These are phyloP conservation scores for Melanostigma gelatinosum DNA, from an alignment of 2,113 vertebrate genomes.

Conservation along the genomic window DNA sequence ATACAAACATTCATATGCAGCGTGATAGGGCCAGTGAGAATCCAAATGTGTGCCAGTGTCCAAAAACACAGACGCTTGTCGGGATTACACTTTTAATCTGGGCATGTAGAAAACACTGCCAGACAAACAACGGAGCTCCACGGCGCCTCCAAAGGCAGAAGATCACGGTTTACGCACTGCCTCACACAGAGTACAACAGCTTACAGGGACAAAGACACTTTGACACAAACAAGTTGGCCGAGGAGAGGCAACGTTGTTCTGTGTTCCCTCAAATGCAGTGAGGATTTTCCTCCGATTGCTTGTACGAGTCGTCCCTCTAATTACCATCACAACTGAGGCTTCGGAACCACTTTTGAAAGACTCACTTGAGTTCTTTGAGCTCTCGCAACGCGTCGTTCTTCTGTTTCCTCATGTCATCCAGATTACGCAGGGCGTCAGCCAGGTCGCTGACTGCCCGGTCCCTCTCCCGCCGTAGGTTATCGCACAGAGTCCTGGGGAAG, in stretches of 20 bases:
- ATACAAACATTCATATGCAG: slow-evolving; percentile 14
- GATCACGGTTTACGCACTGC: slow-evolving; percentile 43
- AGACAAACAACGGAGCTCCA: slow-evolving; percentile 49
- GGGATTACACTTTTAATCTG: slow-evolving; percentile 76
- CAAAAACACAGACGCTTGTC: slow-evolving; percentile 55
- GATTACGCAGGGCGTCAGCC: slow-evolving; percentile 93
- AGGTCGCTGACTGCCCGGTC: slow-evolving; percentile 95
- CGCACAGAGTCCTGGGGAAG: slow-evolving; percentile 89
- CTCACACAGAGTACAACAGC: slow-evolving; percentile 48
- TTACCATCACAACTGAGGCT: neutral
- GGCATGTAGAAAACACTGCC: slow-evolving; percentile 34
- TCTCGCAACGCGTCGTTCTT: slow-evolving; percentile 92
- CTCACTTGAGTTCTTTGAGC: slow-evolving; percentile 95
- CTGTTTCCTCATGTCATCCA: slow-evolving; percentile 97
- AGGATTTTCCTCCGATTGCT: slow-evolving; percentile 16
- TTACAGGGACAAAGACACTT: slow-evolving; percentile 44
- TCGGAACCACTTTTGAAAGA: neutral
- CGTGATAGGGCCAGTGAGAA: slow-evolving; percentile 16
- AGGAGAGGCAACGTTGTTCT: neutral
- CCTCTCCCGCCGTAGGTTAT: slow-evolving; percentile 93
- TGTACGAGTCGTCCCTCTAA: neutral
- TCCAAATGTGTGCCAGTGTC: slow-evolving; percentile 31
- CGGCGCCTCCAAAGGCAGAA: slow-evolving; percentile 50
- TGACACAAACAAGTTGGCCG: neutral
- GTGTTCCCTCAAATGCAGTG: neutral